A percentile compares a stretch with the other conserved stretches of the same genome.
These are phyloP conservation scores for Actenoides lindsayi DNA, from an alignment of 2,113 vertebrate genomes.

Conservation along the genomic window DNA sequence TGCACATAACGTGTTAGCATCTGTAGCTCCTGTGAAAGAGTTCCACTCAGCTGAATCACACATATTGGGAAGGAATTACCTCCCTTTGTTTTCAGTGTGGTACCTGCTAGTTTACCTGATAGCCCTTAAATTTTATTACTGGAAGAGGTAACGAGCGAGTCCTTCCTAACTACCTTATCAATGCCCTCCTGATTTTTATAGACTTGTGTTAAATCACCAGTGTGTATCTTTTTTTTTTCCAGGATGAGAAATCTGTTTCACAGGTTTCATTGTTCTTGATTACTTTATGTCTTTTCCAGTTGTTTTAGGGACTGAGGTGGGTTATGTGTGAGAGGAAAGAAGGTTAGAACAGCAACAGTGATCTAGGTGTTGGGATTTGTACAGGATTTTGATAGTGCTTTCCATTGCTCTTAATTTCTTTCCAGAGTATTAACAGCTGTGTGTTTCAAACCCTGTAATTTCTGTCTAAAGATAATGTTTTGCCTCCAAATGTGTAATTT, in stretches of 20 bases:
- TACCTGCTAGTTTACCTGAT: not conserved
- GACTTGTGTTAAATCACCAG: not conserved
- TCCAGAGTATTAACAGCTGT: not conserved
- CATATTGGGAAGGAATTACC: not conserved
- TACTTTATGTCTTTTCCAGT: not conserved
- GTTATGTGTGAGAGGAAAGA: not conserved
- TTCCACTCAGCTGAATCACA: not conserved
- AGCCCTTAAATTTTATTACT: not conserved
- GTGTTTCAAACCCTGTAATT: not conserved
- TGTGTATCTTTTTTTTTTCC: not conserved
- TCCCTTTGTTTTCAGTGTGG: not conserved
- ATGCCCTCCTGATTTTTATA: not conserved
- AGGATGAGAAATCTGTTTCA: not conserved
- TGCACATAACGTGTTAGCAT: fast-evolving
- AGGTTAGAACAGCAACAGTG: fast-evolving
- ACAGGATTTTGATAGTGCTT: not conserved
- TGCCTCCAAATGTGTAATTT: not conserved
- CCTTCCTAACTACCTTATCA: not conserved
- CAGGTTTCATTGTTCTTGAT: not conserved
- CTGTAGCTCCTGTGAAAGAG: not conserved
- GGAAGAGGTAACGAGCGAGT: not conserved
- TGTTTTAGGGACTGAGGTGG: not conserved
- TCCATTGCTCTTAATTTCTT: not conserved
- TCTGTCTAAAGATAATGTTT: not conserved
- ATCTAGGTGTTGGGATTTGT: not conserved